These are phyloP conservation scores for Phlogophora meticulosa DNA, from an alignment of 2,888 invertebrate genomes.

Conservation along the genomic window DNA sequence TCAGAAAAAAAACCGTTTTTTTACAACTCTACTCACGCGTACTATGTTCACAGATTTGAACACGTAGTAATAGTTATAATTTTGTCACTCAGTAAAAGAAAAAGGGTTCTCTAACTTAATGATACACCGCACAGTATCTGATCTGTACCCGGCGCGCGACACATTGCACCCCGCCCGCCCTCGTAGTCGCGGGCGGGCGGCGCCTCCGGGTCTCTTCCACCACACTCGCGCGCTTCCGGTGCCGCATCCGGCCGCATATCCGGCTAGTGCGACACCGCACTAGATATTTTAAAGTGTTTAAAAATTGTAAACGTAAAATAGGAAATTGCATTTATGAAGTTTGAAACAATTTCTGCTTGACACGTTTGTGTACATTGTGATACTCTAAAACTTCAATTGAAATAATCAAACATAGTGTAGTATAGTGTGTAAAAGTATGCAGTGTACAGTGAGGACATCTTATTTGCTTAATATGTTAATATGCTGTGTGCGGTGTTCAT, in stretches of 20 bases:
- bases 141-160: background rate
- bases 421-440: background rate
- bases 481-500: background rate
- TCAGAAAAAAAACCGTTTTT: too few relatives aligned
- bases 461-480: background rate
- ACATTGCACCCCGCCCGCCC: constrained; percentile 56
- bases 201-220: constrained; percentile 60
- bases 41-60: background rate
- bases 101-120: background rate
- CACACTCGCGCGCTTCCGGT: constrained; percentile 85
- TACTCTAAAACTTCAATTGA: background rate
- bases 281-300: background rate
- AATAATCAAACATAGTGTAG: background rate
- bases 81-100: background rate
- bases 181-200: constrained; percentile 40
- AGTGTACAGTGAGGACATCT: background rate
- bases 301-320: background rate
- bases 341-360: background rate
- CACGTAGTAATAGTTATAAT: too few relatives aligned
- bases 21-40: background rate
- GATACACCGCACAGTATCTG: constrained; percentile 9
- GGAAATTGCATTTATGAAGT: background rate
- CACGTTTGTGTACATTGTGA: background rate
- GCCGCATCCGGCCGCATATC: constrained; percentile 84
- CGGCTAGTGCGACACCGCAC: constrained; percentile 63